Percentiles rank a stretch among this genome's conserved stretches.
These are phyloP conservation scores for Platichthys stellatus DNA, from an alignment of 2,113 vertebrate species.

Conservation along the genomic window DNA sequence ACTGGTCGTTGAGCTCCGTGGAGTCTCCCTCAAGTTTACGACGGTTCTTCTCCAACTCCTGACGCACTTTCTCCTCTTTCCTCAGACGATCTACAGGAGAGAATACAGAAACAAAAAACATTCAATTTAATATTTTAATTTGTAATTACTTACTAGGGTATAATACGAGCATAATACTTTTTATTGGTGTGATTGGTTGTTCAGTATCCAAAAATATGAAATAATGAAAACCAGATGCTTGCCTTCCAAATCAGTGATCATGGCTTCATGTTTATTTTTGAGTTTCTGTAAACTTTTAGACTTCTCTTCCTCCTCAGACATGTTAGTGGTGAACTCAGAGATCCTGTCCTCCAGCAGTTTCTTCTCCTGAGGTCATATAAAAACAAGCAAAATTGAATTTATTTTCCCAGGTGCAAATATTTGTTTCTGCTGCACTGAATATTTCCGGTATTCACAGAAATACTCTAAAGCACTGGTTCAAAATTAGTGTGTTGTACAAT, in stretches of 20 bases:
- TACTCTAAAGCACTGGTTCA: not conserved
- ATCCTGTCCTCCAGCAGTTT: conserved; percentile 94
- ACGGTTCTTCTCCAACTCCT: conserved; percentile 96
- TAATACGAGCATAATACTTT: not conserved
- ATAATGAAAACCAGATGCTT: conserved; percentile 16
- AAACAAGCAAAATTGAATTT: not conserved
- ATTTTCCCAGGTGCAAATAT: not conserved
- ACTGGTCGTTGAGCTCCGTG: conserved; percentile 91
- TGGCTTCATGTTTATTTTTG: conserved; percentile 97
- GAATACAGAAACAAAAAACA: not conserved
- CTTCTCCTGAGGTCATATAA: conserved; percentile 87
- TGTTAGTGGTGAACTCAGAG: conserved; percentile 91
- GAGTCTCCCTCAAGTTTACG: conserved; percentile 96
- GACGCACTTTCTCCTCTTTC: conserved; percentile 92
- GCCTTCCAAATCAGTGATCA: conserved; percentile 98
- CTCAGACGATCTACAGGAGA: conserved; percentile 87
- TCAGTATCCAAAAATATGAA: not conserved
- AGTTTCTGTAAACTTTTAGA: conserved; percentile 97
- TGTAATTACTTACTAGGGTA: not conserved
- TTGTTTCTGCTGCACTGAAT: not conserved
- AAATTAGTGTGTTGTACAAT: not conserved
- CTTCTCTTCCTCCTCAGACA: conserved; percentile 96
- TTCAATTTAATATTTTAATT: not conserved
- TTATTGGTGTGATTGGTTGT: too few species aligned
- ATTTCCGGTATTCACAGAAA: not conserved